phyloP scores from a whole-genome alignment of 2,113 vertebrate species.

The Hydrochoerus hydrochaeris region DNA sequence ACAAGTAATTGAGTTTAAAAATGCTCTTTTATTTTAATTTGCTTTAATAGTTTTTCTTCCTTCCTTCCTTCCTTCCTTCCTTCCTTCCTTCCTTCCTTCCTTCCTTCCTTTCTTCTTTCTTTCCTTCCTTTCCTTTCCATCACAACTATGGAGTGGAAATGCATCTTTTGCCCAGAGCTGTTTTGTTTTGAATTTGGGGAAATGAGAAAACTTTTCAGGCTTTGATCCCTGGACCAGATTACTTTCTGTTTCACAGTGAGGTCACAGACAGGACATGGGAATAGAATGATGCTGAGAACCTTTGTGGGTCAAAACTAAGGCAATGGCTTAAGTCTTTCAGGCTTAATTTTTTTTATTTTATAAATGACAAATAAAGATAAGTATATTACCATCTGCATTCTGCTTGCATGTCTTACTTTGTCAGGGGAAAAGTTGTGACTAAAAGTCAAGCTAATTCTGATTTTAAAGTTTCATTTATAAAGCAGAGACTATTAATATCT shows the following conservation, averaged over 20 bases:
- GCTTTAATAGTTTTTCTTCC: constrained; percentile 1
- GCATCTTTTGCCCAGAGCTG: constrained; percentile 38
- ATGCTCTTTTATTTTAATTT: constrained; percentile 2
- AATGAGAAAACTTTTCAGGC: constrained; percentile 64
- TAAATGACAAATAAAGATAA: neutral
- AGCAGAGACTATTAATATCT: neutral
- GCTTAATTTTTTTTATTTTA: neutral
- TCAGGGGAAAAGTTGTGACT: neutral
- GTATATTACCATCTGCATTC: neutral
- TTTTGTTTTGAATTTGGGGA: constrained; percentile 70
- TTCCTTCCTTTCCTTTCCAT: neutral
- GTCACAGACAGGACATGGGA: constrained; percentile 63
- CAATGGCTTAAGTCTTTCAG: neutral
- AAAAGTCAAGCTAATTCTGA: neutral
- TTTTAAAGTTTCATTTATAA: constrained; percentile 21
- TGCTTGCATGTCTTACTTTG: neutral
- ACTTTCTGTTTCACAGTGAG: constrained; percentile 60
- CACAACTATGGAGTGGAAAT: constrained; percentile 37
- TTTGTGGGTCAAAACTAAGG: neutral
- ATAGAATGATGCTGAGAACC: constrained; percentile 1
- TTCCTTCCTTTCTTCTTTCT: neutral
- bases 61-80: neutral
- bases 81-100: neutral
- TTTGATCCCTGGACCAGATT: constrained; percentile 67
- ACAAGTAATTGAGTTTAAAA: constrained; percentile 3